Conservation (phyloP, 2,888 invertebrate species). For the Atrina japonica region DNA sequence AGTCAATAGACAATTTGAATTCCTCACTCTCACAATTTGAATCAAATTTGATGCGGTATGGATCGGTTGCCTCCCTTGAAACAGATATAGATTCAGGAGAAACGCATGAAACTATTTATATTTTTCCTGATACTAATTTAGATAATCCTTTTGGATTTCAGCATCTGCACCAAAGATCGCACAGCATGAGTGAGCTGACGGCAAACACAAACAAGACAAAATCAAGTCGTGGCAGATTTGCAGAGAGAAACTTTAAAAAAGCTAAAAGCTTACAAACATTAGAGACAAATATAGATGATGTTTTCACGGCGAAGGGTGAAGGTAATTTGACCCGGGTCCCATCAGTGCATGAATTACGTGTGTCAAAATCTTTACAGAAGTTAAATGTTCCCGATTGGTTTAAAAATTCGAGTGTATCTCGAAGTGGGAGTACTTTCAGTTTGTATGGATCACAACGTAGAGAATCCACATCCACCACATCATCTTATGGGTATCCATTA, state of each 20-base stretch:
- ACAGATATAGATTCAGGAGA: slow-evolving; percentile 73
- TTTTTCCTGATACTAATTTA: slow-evolving; percentile 67
- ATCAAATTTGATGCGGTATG: slow-evolving; percentile 57
- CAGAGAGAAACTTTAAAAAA: slow-evolving; percentile 69
- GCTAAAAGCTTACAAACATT: slow-evolving; percentile 74
- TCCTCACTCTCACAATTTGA: slow-evolving; percentile 32
- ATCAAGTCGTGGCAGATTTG: slow-evolving; percentile 69
- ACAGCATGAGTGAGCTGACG: slow-evolving; percentile 73
- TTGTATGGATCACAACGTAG: slow-evolving; percentile 61
- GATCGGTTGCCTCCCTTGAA: slow-evolving; percentile 68
- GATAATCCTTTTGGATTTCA: slow-evolving; percentile 70
- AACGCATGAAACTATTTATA: slow-evolving; percentile 47
- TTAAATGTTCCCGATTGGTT: slow-evolving; percentile 98
- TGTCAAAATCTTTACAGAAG: slow-evolving; percentile 95
- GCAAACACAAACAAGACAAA: slow-evolving; percentile 53
- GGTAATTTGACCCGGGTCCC: slow-evolving; percentile 84
- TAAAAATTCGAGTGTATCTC: slow-evolving; percentile 83
- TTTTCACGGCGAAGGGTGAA: slow-evolving; percentile 54
- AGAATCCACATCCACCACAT: slow-evolving; percentile 69
- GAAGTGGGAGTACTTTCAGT: slow-evolving; percentile 71
- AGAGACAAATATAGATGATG: slow-evolving; percentile 72
- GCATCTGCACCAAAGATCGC: slow-evolving; percentile 67
- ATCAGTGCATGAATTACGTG: slow-evolving; percentile 96
- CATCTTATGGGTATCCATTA: slow-evolving; percentile 64
- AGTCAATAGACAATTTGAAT: slow-evolving; percentile 71